These are phyloP conservation scores for Sinosuthora webbiana DNA, from an alignment of 2,113 vertebrate genomes.

Conservation along the genomic window DNA sequence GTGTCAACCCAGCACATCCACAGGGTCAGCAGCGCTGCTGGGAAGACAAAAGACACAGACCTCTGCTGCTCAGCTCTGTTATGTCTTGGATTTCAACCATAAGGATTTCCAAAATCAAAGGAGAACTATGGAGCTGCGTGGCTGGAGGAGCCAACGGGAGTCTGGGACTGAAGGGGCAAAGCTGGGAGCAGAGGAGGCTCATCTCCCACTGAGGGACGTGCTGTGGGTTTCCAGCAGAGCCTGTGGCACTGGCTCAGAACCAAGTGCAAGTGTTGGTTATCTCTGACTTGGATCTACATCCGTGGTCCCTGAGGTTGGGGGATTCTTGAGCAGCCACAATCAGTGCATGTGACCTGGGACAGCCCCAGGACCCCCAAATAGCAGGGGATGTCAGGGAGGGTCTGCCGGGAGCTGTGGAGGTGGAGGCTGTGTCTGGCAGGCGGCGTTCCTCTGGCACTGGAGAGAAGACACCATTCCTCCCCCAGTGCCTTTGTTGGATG, in stretches of 20 bases:
- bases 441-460: accelerated
- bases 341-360: accelerated
- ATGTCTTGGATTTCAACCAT: accelerated
- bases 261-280: background rate
- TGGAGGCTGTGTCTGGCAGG: background rate
- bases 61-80: background rate
- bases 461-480: background rate
- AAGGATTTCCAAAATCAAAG: background rate
- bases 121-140: background rate
- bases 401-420: background rate
- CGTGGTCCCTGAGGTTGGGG: accelerated
- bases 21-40: background rate
- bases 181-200: background rate
- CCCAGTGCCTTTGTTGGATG: background rate
- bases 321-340: accelerated
- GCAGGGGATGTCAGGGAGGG: background rate
- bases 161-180: background rate
- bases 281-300: accelerated
- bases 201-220: accelerated
- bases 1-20: background rate
- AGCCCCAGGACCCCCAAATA: background rate
- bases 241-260: background rate
- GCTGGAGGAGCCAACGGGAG: background rate
- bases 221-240: background rate
- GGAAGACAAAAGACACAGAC: background rate